phyloP scores from a whole-genome alignment of 2,888 invertebrate species.

The Orthosia cruda region DNA sequence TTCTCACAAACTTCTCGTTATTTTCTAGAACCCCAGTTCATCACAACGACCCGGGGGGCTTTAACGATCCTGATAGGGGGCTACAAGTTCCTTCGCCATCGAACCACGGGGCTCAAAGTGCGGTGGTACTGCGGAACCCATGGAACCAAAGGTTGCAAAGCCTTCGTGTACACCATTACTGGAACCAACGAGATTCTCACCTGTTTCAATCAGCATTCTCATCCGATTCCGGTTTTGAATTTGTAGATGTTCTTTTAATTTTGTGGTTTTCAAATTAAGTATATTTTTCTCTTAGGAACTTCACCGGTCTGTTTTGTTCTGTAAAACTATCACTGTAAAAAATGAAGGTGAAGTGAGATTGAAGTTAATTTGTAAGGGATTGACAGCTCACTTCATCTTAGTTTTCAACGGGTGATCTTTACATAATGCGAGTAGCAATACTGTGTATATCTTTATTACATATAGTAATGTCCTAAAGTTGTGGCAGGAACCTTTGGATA shows the following conservation, averaged over 20 bases:
- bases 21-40: constrained; percentile 31
- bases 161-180: constrained; percentile 59
- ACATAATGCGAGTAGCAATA: too few species aligned
- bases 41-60: constrained; percentile 41
- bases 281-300: neutral
- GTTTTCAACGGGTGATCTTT: too few species aligned
- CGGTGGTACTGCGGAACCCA: constrained; percentile 69
- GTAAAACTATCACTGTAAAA: neutral
- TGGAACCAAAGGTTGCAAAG: constrained; percentile 63
- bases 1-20: neutral
- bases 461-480: too few species aligned
- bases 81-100: constrained; percentile 32
- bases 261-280: neutral
- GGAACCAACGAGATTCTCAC: constrained; percentile 54
- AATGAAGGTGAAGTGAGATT: neutral
- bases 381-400: neutral
- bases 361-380: neutral
- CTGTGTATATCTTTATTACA: too few species aligned
- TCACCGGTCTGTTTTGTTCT: neutral
- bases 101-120: constrained; percentile 29
- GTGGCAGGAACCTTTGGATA: too few species aligned
- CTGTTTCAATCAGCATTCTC: constrained; percentile 66
- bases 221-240: constrained; percentile 37
- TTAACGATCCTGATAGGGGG: constrained; percentile 28
- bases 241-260: constrained; percentile 2